Base-by-base conservation (phyloP, 2,888 invertebrate genomes). In the Torymus texanus region DNA sequence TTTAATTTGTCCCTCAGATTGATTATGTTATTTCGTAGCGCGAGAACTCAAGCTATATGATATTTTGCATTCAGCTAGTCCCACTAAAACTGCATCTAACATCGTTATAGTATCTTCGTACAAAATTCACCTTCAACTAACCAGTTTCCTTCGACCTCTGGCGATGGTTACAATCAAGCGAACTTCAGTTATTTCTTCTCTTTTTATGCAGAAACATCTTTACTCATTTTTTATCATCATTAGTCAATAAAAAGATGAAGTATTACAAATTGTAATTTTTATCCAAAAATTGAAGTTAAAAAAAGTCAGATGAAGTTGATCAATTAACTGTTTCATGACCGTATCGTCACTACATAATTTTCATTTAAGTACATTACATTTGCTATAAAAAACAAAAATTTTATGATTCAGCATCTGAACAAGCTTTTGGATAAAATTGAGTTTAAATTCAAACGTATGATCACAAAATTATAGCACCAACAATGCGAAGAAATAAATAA, bases 51-150 rank as follows among this genome's bases (percentile, higher is more conserved):
- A 58, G 13, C 29, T 61, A 61, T n/a, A 77, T 70, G 58, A 79
- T 58, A 71, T 66, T 65, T 75, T 72, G 50, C 70, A 79, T 72
- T 65, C 62, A 71, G 50, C 66, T 67, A 79, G 71, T 79, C 75
- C 53, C 72, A 62, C 71, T 79, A 75, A 75, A 75, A 79, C 72
- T 71, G 79, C 59, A 56, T 75, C 75, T 75, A 75, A 79, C 62
- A 62, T 75, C 62, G n/a, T 70, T 74, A 74, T 61, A 72, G 53
- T 67, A 75, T 75, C 62, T 75, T 55, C 62, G 75, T 79, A 79
- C 72, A 75, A 79, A 79, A 79, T 72, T 75, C 67, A 72, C 67
- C 55, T 66, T 61, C 63, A 72, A 63, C 18, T 63, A 63, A 74
- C 18, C 68, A 68, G 58, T 65, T 79, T 59, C 21, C 29, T 74